Percentiles rank a stretch among this genome's conserved stretches.
phyloP scores from a whole-genome alignment of 2,888 invertebrate species.

The Eristalis tenax region DNA sequence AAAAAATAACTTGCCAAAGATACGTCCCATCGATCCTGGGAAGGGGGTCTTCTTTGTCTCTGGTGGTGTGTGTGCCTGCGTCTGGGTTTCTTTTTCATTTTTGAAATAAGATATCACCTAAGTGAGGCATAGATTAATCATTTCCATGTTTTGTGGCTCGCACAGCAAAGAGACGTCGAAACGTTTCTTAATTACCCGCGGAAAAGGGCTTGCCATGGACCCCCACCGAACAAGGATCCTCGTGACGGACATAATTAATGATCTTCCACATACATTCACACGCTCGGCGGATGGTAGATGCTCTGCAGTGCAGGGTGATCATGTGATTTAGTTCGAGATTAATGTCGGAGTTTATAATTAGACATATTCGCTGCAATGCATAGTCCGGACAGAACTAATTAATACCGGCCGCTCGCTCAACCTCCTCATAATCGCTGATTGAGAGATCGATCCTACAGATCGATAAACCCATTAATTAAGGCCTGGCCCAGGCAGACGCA shows the following conservation, averaged over 20 bases:
- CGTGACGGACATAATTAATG: slow-evolving; percentile 57
- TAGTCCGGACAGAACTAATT: slow-evolving; percentile 50
- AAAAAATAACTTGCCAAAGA: slow-evolving; percentile 12
- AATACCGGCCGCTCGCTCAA: slow-evolving; percentile 58
- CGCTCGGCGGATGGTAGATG: neutral
- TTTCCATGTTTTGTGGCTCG: slow-evolving; percentile 42
- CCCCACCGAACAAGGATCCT: slow-evolving; percentile 56
- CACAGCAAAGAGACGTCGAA: slow-evolving; percentile 38
- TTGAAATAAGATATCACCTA: slow-evolving; percentile 68
- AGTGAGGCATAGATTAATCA: slow-evolving; percentile 61
- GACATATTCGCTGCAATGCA: slow-evolving; percentile 63
- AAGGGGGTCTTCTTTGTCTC: neutral
- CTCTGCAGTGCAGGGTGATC: slow-evolving; percentile 53
- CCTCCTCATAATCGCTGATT: slow-evolving; percentile 64
- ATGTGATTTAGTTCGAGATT: slow-evolving; percentile 62
- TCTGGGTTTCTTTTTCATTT: neutral
- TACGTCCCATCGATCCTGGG: neutral
- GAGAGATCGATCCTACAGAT: slow-evolving; percentile 69
- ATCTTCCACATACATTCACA: slow-evolving; percentile 32
- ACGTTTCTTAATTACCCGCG: slow-evolving; percentile 64
- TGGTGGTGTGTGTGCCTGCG: neutral
- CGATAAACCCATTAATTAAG: slow-evolving; percentile 70
- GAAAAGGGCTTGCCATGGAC: slow-evolving; percentile 62
- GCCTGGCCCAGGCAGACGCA: neutral
- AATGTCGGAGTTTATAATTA: slow-evolving; percentile 71